These are phyloP conservation scores for Coecobrya sp. DNA, from an alignment of 2,888 invertebrate species.

Conservation along the genomic window DNA sequence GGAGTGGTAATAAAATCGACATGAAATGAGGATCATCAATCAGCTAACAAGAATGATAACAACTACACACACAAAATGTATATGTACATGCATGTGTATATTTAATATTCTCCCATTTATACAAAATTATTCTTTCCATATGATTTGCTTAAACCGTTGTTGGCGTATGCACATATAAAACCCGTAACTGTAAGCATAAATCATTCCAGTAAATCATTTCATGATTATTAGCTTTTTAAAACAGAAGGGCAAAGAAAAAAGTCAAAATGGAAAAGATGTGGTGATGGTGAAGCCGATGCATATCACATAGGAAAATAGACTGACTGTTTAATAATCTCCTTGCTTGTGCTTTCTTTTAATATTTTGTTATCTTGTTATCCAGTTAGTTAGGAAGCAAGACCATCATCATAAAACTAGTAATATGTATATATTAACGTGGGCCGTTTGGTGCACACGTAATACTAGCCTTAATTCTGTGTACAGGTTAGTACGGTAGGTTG, in stretches of 20 bases:
- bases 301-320: slow-evolving; percentile 24
- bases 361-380: slow-evolving; percentile 44
- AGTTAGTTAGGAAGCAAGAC: slow-evolving; percentile 21
- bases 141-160: not conserved
- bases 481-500: not conserved
- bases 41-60: slow-evolving; percentile 73
- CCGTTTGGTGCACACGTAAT: not conserved
- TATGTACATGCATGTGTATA: not conserved
- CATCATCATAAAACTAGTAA: slow-evolving; percentile 13
- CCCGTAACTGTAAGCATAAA: slow-evolving; percentile 78
- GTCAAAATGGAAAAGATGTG: not conserved
- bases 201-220: slow-evolving; percentile 86
- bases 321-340: slow-evolving; percentile 31
- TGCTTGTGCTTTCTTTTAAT: slow-evolving; percentile 1
- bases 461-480: not conserved
- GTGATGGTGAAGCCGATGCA: slow-evolving; percentile 2
- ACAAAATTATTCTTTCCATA: not conserved
- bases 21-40: slow-evolving; percentile 70
- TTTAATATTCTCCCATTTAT: not conserved
- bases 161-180: slow-evolving; percentile 15
- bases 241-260: slow-evolving; percentile 47
- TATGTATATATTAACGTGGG: slow-evolving; percentile 1
- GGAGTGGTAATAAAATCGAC: slow-evolving; percentile 64
- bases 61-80: not conserved
- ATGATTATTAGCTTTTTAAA: slow-evolving; percentile 81